phyloP scores from a whole-genome alignment of 92 coral and sea anemone species.

The Diadumene lineata region DNA sequence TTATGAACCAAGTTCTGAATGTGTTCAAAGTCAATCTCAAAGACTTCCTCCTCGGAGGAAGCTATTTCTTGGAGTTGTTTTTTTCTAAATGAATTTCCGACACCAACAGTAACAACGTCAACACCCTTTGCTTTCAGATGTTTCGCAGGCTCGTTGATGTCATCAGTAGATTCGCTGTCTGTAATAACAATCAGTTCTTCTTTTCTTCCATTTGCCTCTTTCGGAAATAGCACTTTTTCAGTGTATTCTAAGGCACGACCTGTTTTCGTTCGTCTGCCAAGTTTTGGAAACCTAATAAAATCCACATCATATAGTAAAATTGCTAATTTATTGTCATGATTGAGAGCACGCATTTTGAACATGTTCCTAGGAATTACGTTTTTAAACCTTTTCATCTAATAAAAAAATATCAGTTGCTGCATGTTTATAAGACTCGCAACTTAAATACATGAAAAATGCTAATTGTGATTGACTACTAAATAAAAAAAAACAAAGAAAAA shows the following conservation, averaged over 20 bases:
- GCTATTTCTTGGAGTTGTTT: conserved; percentile 58
- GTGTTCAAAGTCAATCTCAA: conserved; percentile 15
- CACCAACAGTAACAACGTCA: conserved; percentile 50
- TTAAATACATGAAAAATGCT: too few relatives aligned
- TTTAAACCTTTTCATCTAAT: too few relatives aligned
- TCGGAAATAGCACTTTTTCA: conserved; percentile 11
- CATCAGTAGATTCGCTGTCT: conserved; percentile 53
- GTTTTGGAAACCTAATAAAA: conserved; percentile 39
- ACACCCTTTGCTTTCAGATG: conserved; percentile 57
- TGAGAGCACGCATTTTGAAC: too few relatives aligned
- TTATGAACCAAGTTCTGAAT: conserved; percentile 13
- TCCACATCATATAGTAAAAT: neutral
- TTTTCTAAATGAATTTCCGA: conserved; percentile 14
- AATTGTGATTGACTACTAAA: too few relatives aligned
- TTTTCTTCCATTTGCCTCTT: conserved; percentile 33
- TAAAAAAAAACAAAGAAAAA: too few relatives aligned
- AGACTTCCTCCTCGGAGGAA: conserved; percentile 34
- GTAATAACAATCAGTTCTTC: conserved; percentile 49
- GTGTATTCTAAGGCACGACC: conserved; percentile 25
- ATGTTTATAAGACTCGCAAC: too few relatives aligned
- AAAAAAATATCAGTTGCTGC: too few relatives aligned
- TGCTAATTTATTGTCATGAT: neutral
- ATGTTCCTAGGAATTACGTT: too few relatives aligned
- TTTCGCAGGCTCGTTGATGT: conserved; percentile 53
- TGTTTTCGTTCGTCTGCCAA: conserved; percentile 37